A percentile compares a stretch with the other conserved stretches of the same genome.
Evolutionary conservation across 53 echinoderm and acorn worm genomes (phyloP).

Genomic region (Pentamera pediparva): DNA sequence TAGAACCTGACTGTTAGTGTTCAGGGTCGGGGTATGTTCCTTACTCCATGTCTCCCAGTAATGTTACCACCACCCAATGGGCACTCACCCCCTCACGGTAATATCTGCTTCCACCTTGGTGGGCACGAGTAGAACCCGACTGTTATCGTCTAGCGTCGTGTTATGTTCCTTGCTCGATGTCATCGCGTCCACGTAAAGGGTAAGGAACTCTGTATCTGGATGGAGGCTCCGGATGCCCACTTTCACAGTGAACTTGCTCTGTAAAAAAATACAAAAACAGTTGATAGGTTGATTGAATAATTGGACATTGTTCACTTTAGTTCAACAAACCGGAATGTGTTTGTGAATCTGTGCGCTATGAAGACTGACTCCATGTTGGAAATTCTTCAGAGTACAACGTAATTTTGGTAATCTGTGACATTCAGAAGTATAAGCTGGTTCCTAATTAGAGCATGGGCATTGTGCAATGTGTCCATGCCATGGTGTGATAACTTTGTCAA

Average conservation of each 20-base stretch:
- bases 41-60: constrained; percentile 53
- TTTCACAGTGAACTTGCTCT: constrained; percentile 63
- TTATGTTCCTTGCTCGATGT: constrained; percentile 66
- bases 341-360: not conserved
- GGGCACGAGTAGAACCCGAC: constrained; percentile 30
- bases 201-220: constrained; percentile 39
- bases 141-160: constrained; percentile 56
- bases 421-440: no score
- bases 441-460: no score
- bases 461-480: no score
- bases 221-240: constrained; percentile 59
- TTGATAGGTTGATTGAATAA: not conserved
- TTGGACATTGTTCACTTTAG: not conserved
- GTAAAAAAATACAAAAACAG: not conserved
- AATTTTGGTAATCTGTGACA: no score
- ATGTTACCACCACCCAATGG: no score
- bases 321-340: not conserved
- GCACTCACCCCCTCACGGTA: constrained; percentile 66
- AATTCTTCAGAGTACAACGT: no score
- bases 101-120: constrained; percentile 74
- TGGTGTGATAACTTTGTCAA: no score
- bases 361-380: no score
- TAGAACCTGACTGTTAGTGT: constrained; percentile 45
- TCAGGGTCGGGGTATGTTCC: constrained; percentile 59
- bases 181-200: constrained; percentile 36